Evolutionary conservation across 2,113 vertebrate genomes (phyloP).

Genomic region (Chaetops frenatus): DNA sequence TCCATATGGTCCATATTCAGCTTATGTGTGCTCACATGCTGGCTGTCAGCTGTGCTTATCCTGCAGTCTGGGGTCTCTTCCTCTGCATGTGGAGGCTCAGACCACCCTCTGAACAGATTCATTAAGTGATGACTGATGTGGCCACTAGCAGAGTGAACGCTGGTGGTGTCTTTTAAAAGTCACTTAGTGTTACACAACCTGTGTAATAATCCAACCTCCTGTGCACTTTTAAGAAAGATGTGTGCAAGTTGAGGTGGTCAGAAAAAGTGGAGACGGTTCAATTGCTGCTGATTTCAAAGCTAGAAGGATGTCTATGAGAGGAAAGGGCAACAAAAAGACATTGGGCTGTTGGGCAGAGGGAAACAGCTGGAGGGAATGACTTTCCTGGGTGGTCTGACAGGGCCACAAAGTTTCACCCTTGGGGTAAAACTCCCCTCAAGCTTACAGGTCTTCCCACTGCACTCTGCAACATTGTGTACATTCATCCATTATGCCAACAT

Average conservation of each 20-base stretch:
- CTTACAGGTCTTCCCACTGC: background rate
- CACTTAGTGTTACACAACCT: background rate
- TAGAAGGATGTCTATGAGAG: background rate
- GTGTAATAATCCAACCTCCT: background rate
- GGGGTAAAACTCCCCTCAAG: background rate
- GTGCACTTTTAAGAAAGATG: background rate
- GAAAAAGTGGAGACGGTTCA: background rate
- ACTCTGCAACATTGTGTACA: background rate
- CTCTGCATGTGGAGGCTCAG: background rate
- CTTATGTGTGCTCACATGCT: background rate
- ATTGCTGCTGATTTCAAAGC: background rate
- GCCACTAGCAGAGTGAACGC: background rate
- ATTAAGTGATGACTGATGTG: background rate
- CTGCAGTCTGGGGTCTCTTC: background rate
- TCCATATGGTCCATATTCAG: background rate
- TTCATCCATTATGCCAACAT: background rate
- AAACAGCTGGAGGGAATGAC: background rate
- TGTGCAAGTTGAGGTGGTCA: background rate
- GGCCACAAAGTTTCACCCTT: fast-evolving
- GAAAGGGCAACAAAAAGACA: background rate
- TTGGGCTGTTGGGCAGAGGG: background rate
- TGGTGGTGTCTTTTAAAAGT: background rate
- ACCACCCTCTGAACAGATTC: background rate
- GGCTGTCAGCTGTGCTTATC: background rate
- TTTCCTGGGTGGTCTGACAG: background rate